These are phyloP conservation scores for Aromia moschata DNA, from an alignment of 2,888 invertebrate species.

Conservation along the genomic window DNA sequence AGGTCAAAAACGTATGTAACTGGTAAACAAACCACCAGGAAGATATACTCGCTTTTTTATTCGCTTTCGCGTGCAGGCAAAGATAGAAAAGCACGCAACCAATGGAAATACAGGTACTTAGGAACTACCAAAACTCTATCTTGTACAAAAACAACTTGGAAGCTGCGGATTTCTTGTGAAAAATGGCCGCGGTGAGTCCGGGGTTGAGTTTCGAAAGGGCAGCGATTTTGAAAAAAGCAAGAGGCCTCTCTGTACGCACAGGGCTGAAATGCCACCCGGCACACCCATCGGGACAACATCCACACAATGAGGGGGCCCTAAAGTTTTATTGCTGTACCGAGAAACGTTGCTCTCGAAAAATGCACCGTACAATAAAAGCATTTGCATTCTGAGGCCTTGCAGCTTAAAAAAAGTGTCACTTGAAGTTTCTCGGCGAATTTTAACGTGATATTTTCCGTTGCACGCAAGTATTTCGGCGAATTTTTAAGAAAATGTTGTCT, in stretches of 20 bases:
- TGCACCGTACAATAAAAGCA: conserved; percentile 1
- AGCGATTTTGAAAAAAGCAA: neutral
- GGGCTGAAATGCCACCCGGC: conserved; percentile 15
- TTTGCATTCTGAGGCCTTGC: conserved; percentile 2
- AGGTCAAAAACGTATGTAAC: too few species aligned
- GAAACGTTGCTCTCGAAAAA: conserved; percentile 4
- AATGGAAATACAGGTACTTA: too few species aligned
- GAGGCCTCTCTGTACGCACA: neutral
- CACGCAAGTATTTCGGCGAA: neutral
- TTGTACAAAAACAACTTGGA: too few species aligned
- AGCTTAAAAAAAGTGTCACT: neutral
- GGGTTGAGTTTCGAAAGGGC: too few species aligned
- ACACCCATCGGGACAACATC: conserved; percentile 3
- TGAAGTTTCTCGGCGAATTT: neutral
- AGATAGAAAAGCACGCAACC: too few species aligned
- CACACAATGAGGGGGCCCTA: conserved; percentile 6
- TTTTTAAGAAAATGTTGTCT: neutral
- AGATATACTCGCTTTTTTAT: too few species aligned
- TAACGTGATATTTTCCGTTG: too few species aligned
- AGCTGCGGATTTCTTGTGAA: too few species aligned
- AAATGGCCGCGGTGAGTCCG: too few species aligned
- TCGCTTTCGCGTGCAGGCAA: too few species aligned
- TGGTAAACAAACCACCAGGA: too few species aligned
- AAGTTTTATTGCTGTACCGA: conserved; percentile 13
- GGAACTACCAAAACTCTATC: too few species aligned